Evolutionary conservation across 2,888 invertebrate species (phyloP), one percentile per base, ranked within the genome.

Genomic region (Loripinus fragilis): DNA sequence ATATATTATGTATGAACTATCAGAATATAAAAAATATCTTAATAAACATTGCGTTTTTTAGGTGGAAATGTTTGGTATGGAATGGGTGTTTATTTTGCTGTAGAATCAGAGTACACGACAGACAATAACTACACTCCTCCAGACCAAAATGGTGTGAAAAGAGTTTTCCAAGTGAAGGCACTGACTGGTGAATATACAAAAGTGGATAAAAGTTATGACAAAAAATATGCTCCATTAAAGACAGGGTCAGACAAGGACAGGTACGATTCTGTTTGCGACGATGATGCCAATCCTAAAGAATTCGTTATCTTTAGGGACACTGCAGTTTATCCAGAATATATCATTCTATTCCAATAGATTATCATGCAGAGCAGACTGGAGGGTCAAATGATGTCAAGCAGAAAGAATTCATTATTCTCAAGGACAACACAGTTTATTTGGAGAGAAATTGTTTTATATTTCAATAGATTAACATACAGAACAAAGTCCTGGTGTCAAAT

Each of bases 251-350:
- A 42, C 2, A 75, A 50, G 5, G 76, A 76, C 15, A 79, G 83
- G 33, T 90, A 79, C 74, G 88, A 92, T 71, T 89, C 91, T 23
- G 85, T 86, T 1, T 86, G 86, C 30, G 88, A 88, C 69, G 79
- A 87, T 71, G 71, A 66, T 2, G 38, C 28, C 1, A 83, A 77
- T 28, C 85, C 86, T 33, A 23, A 60, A n/a, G 90, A 91, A 66
- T 91, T 87, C 80, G 87, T 91, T 25, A 88, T 91, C 17, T 92
- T 89, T 76, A 85, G 86, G 70, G 92, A 91, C 69, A 86, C 87
- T 0, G 89, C 89, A 60, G 89, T 90, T 0, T 92, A 91, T 73
- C 91, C 91, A 2, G 88, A 90, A 68, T 90, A 91, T 68, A 72
- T 91, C 30, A 88, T 91, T 30, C 85, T 83, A 8, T 91, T 88